A percentile compares a stretch with the other conserved stretches of the same genome.
Conservation (phyloP, 2,797 vertebrate species). For the Sus cebifrons region DNA sequence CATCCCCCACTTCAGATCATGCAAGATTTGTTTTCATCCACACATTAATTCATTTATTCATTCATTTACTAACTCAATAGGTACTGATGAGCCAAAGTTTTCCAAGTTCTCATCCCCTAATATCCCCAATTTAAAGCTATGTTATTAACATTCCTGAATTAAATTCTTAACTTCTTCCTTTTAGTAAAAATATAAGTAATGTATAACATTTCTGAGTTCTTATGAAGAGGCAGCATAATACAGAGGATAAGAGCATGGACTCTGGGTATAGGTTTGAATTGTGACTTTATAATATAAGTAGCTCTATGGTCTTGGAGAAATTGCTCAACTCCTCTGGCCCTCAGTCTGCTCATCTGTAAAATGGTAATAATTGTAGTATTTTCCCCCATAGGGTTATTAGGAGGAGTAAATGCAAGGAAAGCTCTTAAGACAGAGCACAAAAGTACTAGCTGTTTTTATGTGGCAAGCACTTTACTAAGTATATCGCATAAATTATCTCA, state of each 20-base stretch:
- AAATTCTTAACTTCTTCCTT: constrained; percentile 47
- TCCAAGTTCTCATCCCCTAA: neutral
- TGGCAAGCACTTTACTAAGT: neutral
- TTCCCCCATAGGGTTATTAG: neutral
- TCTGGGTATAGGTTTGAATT: neutral
- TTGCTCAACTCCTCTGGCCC: neutral
- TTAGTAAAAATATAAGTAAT: neutral
- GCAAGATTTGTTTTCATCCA: constrained; percentile 10
- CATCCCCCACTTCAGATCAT: neutral
- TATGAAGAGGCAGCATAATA: neutral
- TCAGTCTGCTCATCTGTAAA: constrained; percentile 46
- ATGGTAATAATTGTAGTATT: neutral
- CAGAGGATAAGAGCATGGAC: neutral
- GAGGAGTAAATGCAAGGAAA: constrained; percentile 23
- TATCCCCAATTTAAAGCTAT: neutral
- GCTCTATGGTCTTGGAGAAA: neutral
- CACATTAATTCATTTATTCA: neutral
- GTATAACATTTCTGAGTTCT: neutral
- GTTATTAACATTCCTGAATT: constrained; percentile 29
- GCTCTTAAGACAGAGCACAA: neutral
- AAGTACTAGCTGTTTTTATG: neutral
- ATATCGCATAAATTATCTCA: neutral
- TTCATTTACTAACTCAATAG: constrained; percentile 9
- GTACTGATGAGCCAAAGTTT: neutral
- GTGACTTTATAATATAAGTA: neutral